Evolutionary conservation across 1,140 invertebrate species (phyloP).

Genomic region (Macrobrachium nipponense): DNA sequence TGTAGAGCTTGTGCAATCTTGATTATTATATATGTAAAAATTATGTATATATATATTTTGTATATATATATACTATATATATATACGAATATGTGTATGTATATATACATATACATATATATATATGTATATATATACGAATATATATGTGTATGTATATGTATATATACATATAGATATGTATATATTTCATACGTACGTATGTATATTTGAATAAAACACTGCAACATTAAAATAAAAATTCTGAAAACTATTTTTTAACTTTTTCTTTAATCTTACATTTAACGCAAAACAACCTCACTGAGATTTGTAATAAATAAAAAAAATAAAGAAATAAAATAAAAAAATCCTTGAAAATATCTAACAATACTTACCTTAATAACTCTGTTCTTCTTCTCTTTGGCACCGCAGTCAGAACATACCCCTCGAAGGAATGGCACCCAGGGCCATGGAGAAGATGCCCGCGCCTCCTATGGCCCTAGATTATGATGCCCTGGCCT

Average conservation of each 20-base stretch:
- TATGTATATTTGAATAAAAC: not conserved
- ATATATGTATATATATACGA: not conserved
- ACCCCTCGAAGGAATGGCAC: constrained; percentile 25
- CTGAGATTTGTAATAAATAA: no score
- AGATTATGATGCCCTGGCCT: constrained; percentile 76
- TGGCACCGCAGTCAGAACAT: not conserved
- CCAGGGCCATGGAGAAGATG: constrained; percentile 40
- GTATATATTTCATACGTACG: not conserved
- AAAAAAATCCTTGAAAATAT: no score
- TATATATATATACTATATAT: not conserved
- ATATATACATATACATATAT: not conserved
- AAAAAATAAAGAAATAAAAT: no score
- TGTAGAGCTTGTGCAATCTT: no score
- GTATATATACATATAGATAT: not conserved
- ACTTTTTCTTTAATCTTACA: no score
- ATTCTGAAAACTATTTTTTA: not conserved
- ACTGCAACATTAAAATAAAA: not conserved
- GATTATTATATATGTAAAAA: no score
- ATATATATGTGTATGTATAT: not conserved
- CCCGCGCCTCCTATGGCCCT: constrained; percentile 58
- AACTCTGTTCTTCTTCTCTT: not conserved
- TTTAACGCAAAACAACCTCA: not conserved
- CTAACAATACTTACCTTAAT: no score
- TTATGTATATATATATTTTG: not conserved
- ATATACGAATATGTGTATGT: no score